These are phyloP conservation scores for Anabacerthia variegaticeps DNA, from an alignment of 2,797 vertebrate genomes.

Conservation along the genomic window DNA sequence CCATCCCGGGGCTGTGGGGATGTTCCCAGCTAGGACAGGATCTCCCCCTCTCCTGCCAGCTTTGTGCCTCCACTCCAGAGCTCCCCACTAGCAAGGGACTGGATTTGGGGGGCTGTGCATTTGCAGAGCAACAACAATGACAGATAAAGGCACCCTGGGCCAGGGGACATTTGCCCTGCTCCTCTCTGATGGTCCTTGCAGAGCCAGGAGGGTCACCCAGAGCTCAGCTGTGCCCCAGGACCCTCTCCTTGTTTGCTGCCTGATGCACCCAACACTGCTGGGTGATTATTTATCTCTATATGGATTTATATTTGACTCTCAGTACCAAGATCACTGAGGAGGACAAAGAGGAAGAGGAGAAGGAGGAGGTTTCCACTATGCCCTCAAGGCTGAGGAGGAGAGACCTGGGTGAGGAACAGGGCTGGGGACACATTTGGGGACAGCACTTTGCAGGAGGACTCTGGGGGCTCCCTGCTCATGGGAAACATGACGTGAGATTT, in stretches of 20 bases:
- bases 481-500: background rate
- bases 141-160: background rate
- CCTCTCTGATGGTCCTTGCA: background rate
- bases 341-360: background rate
- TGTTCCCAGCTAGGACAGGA: background rate
- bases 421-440: background rate
- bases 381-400: background rate
- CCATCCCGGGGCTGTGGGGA: background rate
- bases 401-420: background rate
- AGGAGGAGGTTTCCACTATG: background rate
- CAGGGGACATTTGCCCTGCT: fast-evolving
- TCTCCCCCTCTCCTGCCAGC: background rate
- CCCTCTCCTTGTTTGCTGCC: background rate
- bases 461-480: background rate
- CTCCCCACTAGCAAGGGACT: background rate
- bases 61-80: background rate
- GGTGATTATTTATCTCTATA: background rate
- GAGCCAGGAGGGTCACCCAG: background rate
- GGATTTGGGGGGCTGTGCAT: background rate
- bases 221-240: background rate
- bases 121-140: background rate
- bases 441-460: background rate
- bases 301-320: background rate
- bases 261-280: background rate
- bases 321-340: background rate